Evolutionary conservation across 1,140 invertebrate genomes (phyloP), one percentile per base, ranked within the genome.

Genomic region (Atta colombica): DNA sequence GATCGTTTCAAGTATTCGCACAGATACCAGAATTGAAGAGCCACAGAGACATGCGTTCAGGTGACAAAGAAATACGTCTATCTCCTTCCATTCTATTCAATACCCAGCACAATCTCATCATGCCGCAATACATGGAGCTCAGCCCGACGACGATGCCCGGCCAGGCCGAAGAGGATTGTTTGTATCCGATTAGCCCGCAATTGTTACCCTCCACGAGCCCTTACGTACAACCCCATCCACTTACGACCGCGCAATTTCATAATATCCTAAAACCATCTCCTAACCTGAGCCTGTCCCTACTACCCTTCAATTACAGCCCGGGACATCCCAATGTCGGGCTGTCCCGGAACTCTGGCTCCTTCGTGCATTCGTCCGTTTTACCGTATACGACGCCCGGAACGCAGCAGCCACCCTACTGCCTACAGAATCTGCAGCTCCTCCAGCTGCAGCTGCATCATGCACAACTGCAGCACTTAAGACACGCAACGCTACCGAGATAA

Each of bases 101-200:
- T 86, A 65, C 91, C 84, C 89, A 95, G 94, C 94, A 95, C 92
- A 92, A 94, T 92, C 75, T 95, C 92, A 90, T 90, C 91, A 95
- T 95, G 94, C 94, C 94, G 77, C 91, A 92, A 85, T 93, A 93
- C 87, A 87, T 93, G 93, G 94, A 94, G 88, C 55, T 91, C 61
- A 92, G 88, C 85, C 90, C 93, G 69, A 88, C 93, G 39, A 86
- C 89, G 66, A 49, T 92, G 75, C 93, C 92, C 78, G 94, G 94
- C 51, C 91, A 92, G n/a, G 88, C 88, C 61, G 94, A 95, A 92
- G 94, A 95, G 91, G 94, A 95, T 77, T 95, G 94, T 77, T 92
- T 95, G 53, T 95, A 95, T 71, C 94, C 94, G 16, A 91, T 95
- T 89, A 95, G 94, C 81, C 94, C 94, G 25, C 92, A 94, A 86